Evolutionary conservation across 2,888 invertebrate species (phyloP), one percentile per base, ranked within the genome.

Genomic region (Pristionchus exspectatus): DNA sequence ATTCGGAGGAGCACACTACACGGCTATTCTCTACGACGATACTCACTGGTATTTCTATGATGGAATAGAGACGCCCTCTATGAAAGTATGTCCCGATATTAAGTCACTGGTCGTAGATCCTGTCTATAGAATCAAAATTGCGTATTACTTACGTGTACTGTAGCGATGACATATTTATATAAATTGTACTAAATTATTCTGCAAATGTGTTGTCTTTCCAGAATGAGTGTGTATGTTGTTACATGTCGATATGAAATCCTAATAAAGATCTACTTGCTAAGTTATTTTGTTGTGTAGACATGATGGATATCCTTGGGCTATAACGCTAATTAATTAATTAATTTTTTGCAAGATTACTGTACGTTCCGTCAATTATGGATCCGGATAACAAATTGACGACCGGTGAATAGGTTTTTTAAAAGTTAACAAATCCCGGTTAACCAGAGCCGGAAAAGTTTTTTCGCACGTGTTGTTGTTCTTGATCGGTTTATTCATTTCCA

Each of bases 271-370:
- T 50, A 50, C 44, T 7, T 50, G 44, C 44, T 10, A 9, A 7
- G 44, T 9, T 50, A 50, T 50, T 50, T 50, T 50, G 44, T 12
- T 50, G 44, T 50, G 44, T 50, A 50, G 10, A 50, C n/a, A n/a
- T n/a, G n/a, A n/a, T n/a, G n/a, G n/a, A n/a, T n/a, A n/a, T n/a
- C n/a, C n/a, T n/a, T n/a, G n/a, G n/a, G n/a, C n/a, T n/a, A n/a
- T n/a, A n/a, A n/a, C n/a, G n/a, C n/a, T 12, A 50, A 50, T 50
- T 10, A 50, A 10, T 50, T 9, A 0, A 50, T 50, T 12, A 0
- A 50, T 7, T 38, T 38, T 38, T 38, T 3, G 38, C 5, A 38
- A 97, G 14, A 89, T 89, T 10, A 89, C 81, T 18, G 89, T 50
- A 12, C 9, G 44, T 44, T 44, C 44, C 44, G 44, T 44, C 44